Evolutionary conservation across 2,797 vertebrate species (phyloP).

Genomic region (Falco naumanni): DNA sequence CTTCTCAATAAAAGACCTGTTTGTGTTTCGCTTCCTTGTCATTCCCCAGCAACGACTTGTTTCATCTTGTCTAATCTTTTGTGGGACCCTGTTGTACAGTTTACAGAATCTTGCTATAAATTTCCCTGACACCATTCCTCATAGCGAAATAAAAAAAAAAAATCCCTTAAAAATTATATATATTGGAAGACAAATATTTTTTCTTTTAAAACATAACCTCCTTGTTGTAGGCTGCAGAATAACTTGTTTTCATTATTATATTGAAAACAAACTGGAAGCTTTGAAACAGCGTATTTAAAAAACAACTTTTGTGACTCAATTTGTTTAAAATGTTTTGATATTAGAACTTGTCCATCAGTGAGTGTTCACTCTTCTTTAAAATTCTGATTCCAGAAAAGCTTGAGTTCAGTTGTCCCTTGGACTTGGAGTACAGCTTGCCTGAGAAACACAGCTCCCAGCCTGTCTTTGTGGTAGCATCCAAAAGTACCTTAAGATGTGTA

Average conservation of each 20-base stretch:
- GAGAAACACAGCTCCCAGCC: background rate
- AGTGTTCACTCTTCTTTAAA: background rate
- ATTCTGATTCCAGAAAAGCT: background rate
- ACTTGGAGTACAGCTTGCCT: background rate
- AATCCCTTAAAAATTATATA: background rate
- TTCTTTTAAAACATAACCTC: background rate
- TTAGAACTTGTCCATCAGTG: background rate
- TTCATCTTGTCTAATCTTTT: slow-evolving; percentile 25
- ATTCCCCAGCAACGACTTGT: slow-evolving; percentile 7
- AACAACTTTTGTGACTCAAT: background rate
- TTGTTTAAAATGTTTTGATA: background rate
- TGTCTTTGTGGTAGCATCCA: background rate
- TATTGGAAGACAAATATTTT: background rate
- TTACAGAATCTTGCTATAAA: background rate
- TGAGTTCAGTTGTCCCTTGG: background rate
- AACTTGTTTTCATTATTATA: background rate
- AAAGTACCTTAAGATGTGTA: background rate
- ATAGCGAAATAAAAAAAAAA: background rate
- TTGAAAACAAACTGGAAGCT: background rate
- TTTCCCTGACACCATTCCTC: background rate
- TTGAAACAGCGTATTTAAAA: background rate
- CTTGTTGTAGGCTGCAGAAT: background rate
- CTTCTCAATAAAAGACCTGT: background rate
- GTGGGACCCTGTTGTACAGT: background rate
- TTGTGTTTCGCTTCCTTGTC: slow-evolving; percentile 18